Evolutionary conservation across 2,113 vertebrate species (phyloP), one percentile per base, ranked within the genome.

Genomic region (Aix galericulata): DNA sequence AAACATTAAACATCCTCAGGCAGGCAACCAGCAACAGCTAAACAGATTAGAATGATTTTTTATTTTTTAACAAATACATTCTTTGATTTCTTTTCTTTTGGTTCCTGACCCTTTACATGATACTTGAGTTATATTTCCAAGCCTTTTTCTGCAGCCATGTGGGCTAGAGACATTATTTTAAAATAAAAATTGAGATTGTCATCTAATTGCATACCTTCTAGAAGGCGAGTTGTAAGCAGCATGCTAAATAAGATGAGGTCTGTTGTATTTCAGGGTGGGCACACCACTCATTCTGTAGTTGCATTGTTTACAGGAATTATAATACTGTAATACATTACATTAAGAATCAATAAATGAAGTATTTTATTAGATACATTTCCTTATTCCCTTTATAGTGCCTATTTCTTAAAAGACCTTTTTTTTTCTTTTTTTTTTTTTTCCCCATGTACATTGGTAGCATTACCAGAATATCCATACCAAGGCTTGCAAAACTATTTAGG

Each of bases 1-100:
- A 86, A 86, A 77, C 44, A 72, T 48, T 83, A 72, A 83, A 88
- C 7, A 69, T 62, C 44, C 84, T 73, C 88, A 62, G 53, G 42
- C 53, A 79, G 52, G 67, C 42, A 88, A 59, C 29, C 14, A 86
- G 62, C 31, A 68, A 58, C 23, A 73, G 18, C 50, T 55, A 66
- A 34, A 44, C 34, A 68, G 34, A 48, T 25, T 48, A 84, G 86
- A 93, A 44, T 31, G 12, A 3, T 8, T 3, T 20, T 11, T 46
- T 2, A 5, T 12, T 66, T 53, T 44, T 17, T 48, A 48, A 80
- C 9, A 88, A 81, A 77, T 25, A 14, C 25, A 53, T 67, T 56
- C 18, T 92, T 76, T 64, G 3, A 36, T 58, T 38, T 72, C n/a
- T 66, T 92, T 66, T 60, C 25, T 86, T 88, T 88, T 68, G 38